Percentiles rank a stretch among this genome's conserved stretches.
Conservation (phyloP, 2,113 vertebrate species). For the Thamnaconus septentrionalis region DNA sequence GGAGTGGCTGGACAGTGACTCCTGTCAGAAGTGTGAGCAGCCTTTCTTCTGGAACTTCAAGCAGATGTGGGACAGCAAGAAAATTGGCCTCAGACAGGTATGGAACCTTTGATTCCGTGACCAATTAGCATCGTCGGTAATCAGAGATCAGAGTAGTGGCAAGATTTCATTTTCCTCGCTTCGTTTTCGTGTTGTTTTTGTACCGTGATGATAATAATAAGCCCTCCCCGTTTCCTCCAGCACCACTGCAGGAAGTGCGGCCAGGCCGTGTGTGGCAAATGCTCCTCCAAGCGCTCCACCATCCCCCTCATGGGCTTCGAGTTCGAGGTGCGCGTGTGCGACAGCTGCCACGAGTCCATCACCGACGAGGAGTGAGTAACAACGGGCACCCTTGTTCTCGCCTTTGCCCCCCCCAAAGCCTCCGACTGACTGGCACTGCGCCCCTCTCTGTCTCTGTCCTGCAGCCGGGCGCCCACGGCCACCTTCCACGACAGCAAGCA, state of each 20-base stretch:
- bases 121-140: too few species aligned
- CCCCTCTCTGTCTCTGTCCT: constrained; percentile 19
- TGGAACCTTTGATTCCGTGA: neutral
- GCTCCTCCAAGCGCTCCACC: constrained; percentile 93
- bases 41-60: constrained; percentile 99
- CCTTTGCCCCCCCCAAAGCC: neutral
- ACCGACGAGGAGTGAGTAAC: constrained; percentile 95
- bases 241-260: constrained; percentile 98
- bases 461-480: constrained; percentile 90
- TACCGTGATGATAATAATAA: neutral
- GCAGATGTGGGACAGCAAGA: constrained; percentile 99
- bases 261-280: constrained; percentile 93
- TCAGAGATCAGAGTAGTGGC: too few species aligned
- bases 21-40: constrained; percentile 97
- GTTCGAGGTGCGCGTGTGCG: constrained; percentile 95
- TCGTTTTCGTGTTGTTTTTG: too few species aligned
- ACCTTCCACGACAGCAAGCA: constrained; percentile 98
- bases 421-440: neutral
- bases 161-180: neutral
- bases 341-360: constrained; percentile 93
- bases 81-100: constrained; percentile 96
- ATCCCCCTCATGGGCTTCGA: constrained; percentile 98
- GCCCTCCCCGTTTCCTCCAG: constrained; percentile 63
- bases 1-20: constrained; percentile 97
- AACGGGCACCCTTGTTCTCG: constrained; percentile 13